Conservation (phyloP, 2,888 invertebrate species). For the Mantis religiosa region DNA sequence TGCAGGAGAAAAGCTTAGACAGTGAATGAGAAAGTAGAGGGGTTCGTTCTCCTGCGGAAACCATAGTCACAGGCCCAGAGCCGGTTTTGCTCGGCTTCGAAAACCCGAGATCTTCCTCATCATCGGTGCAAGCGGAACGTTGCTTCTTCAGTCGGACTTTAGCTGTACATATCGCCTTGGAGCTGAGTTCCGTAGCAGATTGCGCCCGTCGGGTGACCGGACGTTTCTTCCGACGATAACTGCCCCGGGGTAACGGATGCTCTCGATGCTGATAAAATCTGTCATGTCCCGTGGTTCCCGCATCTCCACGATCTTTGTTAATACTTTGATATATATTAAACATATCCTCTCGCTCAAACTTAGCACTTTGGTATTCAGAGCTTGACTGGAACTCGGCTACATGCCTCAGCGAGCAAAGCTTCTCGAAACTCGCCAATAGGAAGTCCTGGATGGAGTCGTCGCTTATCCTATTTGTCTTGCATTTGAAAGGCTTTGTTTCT, state of each 20-base stretch:
- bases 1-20: slow-evolving; percentile 54
- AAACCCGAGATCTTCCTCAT: slow-evolving; percentile 46
- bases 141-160: slow-evolving; percentile 33
- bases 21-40: slow-evolving; percentile 67
- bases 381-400: neutral
- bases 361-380: neutral
- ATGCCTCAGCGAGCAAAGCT: neutral
- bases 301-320: slow-evolving; percentile 51
- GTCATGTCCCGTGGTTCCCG: slow-evolving; percentile 72
- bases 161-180: slow-evolving; percentile 36
- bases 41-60: slow-evolving; percentile 51
- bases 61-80: neutral
- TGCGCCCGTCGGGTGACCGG: slow-evolving; percentile 58
- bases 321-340: slow-evolving; percentile 73
- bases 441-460: neutral
- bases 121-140: slow-evolving; percentile 63
- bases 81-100: neutral
- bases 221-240: slow-evolving; percentile 43
- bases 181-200: slow-evolving; percentile 64
- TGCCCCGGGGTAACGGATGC: slow-evolving; percentile 48
- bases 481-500: slow-evolving; percentile 28
- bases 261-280: slow-evolving; percentile 64
- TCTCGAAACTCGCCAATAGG: neutral
- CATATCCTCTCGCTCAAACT: slow-evolving; percentile 47
- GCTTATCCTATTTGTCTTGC: slow-evolving; percentile 28